Evolutionary conservation across 2,797 vertebrate species (phyloP).

Genomic region (Semotilus atromaculatus): DNA sequence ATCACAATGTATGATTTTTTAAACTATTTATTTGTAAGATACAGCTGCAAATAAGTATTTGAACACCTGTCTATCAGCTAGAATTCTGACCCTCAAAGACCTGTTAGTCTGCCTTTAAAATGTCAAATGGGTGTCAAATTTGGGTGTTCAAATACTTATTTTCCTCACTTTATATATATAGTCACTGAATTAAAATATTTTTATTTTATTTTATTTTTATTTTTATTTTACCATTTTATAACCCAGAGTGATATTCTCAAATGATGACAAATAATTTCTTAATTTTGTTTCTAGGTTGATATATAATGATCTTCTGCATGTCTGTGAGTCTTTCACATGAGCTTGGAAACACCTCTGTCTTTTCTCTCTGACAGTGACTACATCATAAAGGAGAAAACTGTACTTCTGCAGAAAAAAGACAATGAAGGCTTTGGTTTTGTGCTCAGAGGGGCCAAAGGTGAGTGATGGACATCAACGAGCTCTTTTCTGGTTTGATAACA

Average conservation of each 20-base stretch:
- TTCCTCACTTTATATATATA: no score
- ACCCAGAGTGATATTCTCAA: neutral
- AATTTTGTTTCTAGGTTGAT: neutral
- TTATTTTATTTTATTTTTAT: no score
- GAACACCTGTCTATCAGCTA: no score
- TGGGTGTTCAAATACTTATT: no score
- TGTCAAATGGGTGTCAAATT: no score
- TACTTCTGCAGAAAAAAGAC: constrained; percentile 95
- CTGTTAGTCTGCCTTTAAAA: no score
- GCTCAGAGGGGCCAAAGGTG: constrained; percentile 94
- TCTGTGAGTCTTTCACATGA: neutral
- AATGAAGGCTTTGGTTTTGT: constrained; percentile 96
- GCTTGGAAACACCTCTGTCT: neutral
- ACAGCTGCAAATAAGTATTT: no score
- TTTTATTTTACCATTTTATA: neutral
- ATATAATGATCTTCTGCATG: neutral
- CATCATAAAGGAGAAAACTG: constrained; percentile 97
- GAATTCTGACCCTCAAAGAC: no score
- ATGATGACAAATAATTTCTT: no score
- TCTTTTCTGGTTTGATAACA: constrained; percentile 21
- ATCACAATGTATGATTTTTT: no score
- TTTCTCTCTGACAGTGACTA: constrained; percentile 82
- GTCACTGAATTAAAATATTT: no score
- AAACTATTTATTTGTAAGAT: no score
- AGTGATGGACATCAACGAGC: constrained; percentile 58